Base-by-base conservation (phyloP, 2,113 vertebrate species). In the Chelonoidis abingdonii region DNA sequence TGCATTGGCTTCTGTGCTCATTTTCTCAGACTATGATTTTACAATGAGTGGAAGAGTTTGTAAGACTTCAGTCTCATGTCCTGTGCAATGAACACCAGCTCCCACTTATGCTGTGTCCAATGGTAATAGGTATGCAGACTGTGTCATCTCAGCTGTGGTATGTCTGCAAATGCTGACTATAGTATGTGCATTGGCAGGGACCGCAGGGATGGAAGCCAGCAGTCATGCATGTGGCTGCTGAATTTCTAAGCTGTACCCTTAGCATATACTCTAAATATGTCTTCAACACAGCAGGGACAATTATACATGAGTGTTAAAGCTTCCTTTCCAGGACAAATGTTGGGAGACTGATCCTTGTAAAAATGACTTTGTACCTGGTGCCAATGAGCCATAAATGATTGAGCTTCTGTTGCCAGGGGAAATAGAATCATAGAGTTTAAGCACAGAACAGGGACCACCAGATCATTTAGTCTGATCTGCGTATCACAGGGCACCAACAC, bases 251-350 rank as follows among this genome's bases (percentile, higher is more conserved):
- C 65, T 81, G 56, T 95, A 57, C 44, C 56, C 92, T 97, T 79
- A 97, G 87, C 0, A 7, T 89, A 92, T 93, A 79, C 54, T 84
- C 56, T 80, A 93, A 86, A 93, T 24, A 50, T 84, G 89, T 88
- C 95, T 96, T 89, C 89, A 52, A 57, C 94, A 84, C 91, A 95
- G 80, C 83, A 93, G 86, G 94, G 81, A 24, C 76, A 92, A 94
- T 96, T 95, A 92, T 88, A 94, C 85, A 53, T 41, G 22, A 92
- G 81, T 53, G 49, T 91, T 92, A 81, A 75, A 65, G 47, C 49
- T 87, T 78, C 62, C 86, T 86, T 97, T 96, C 76, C 35, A 80
- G 86, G 49, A 95, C 47, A 80, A 90, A 92, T 83, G 38, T 78
- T 96, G 86, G 65, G 31, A 88, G 88, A 92, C 5, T 84, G 84